Conservation (phyloP, 2,797 vertebrate genomes). For the Spinus pinus region DNA sequence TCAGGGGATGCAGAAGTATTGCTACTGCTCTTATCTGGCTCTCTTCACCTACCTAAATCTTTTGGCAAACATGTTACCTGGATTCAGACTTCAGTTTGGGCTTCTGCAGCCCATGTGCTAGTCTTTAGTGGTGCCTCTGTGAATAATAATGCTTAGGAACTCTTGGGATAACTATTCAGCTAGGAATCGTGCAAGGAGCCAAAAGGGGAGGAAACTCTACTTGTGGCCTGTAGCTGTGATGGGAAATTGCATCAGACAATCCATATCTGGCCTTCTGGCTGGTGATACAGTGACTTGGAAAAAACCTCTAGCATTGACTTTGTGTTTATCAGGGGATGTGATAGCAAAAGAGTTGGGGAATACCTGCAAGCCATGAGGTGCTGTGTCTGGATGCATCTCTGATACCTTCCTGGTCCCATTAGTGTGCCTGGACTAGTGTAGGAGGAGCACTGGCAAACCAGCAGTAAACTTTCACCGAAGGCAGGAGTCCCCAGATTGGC, state of each 20-base stretch:
- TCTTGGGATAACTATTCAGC: accelerated
- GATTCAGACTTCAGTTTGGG: not conserved
- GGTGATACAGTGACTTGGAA: accelerated
- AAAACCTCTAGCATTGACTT: accelerated
- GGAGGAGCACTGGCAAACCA: not conserved
- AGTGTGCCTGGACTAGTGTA: not conserved
- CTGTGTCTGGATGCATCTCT: not conserved
- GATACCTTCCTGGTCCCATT: not conserved
- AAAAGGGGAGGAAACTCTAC: not conserved
- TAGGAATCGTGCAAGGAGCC: not conserved
- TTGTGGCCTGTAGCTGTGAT: not conserved
- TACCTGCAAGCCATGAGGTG: not conserved
- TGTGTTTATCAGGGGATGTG: not conserved
- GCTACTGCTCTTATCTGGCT: not conserved
- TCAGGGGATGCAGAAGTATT: not conserved
- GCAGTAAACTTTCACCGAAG: not conserved
- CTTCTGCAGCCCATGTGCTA: not conserved
- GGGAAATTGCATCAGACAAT: not conserved
- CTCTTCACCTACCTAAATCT: not conserved
- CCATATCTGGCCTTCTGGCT: not conserved
- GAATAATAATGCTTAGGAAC: not conserved
- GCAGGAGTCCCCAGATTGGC: not conserved
- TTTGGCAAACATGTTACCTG: not conserved
- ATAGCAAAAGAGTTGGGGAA: accelerated
- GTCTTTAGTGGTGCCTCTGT: not conserved